Conservation (phyloP, 2,797 vertebrate genomes). For the Podarcis siculus region DNA sequence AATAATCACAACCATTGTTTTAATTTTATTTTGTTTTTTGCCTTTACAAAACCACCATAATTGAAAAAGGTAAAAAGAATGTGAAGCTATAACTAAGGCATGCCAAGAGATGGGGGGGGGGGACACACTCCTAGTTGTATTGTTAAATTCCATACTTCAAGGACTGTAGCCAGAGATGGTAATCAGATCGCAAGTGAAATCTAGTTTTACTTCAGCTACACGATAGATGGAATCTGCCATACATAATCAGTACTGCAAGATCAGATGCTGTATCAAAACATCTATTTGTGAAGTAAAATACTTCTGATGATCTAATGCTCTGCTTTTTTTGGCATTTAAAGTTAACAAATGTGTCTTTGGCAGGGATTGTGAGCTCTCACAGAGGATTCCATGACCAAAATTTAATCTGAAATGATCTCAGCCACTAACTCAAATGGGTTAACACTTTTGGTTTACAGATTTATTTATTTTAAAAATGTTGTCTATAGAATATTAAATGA, state of each 20-base stretch:
- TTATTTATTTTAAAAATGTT: slow-evolving; percentile 5
- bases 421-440: slow-evolving; percentile 33
- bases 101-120: background rate
- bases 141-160: slow-evolving; percentile 7
- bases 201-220: slow-evolving; percentile 6
- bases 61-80: background rate
- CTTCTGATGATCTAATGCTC: slow-evolving; percentile 47
- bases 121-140: background rate
- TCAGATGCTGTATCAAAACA: slow-evolving; percentile 23
- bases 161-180: slow-evolving; percentile 6
- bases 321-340: slow-evolving; percentile 54
- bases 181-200: slow-evolving; percentile 2
- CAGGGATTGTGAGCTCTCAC: slow-evolving; percentile 45
- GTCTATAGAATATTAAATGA: slow-evolving; percentile 57
- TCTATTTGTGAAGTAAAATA: slow-evolving; percentile 18
- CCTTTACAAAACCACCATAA: background rate
- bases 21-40: background rate
- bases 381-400: slow-evolving; percentile 24
- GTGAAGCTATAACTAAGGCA: background rate
- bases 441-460: slow-evolving; percentile 31
- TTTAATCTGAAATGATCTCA: slow-evolving; percentile 61
- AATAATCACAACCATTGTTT: background rate
- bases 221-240: background rate
- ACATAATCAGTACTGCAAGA: slow-evolving; percentile 13
- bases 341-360: slow-evolving; percentile 50